Evolutionary conservation across 2,888 invertebrate genomes (phyloP).

Genomic region (Eupithecia centaureata): DNA sequence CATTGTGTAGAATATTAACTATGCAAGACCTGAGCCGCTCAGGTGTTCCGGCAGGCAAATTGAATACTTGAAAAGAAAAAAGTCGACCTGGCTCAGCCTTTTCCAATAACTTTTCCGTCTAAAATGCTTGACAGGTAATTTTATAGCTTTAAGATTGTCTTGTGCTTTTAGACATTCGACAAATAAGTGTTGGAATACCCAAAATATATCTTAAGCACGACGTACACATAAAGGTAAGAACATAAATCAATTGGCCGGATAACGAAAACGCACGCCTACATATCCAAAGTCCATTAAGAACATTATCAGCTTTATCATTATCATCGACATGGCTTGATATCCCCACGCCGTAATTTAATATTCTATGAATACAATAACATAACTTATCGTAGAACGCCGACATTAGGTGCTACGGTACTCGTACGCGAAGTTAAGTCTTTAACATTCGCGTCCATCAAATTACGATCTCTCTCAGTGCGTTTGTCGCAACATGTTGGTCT

Average conservation of each 20-base stretch:
- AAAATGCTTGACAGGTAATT: background rate
- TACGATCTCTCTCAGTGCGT: conserved; percentile 55
- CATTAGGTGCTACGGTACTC: conserved; percentile 54
- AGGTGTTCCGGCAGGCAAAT: conserved; percentile 39
- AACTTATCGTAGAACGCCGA: conserved; percentile 61
- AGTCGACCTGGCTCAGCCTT: conserved; percentile 25
- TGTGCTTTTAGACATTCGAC: background rate
- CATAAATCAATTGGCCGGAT: conserved; percentile 39
- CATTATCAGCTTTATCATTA: conserved; percentile 43
- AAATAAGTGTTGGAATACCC: background rate
- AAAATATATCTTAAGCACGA: conserved; percentile 6
- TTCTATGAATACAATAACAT: conserved; percentile 47
- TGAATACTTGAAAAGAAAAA: conserved; percentile 45
- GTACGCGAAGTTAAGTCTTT: conserved; percentile 56
- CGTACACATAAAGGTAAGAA: conserved; percentile 6
- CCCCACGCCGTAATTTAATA: conserved; percentile 42
- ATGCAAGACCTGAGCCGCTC: conserved; percentile 42
- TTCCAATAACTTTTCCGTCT: conserved; percentile 24
- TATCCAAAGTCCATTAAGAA: conserved; percentile 41
- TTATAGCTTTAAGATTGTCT: background rate
- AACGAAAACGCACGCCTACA: conserved; percentile 37
- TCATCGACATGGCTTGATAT: conserved; percentile 43
- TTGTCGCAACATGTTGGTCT: conserved; percentile 54
- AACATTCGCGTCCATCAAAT: conserved; percentile 58
- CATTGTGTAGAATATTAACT: conserved; percentile 46